Base-by-base conservation (phyloP, 2,113 vertebrate genomes). In the Ciconia stormi region DNA sequence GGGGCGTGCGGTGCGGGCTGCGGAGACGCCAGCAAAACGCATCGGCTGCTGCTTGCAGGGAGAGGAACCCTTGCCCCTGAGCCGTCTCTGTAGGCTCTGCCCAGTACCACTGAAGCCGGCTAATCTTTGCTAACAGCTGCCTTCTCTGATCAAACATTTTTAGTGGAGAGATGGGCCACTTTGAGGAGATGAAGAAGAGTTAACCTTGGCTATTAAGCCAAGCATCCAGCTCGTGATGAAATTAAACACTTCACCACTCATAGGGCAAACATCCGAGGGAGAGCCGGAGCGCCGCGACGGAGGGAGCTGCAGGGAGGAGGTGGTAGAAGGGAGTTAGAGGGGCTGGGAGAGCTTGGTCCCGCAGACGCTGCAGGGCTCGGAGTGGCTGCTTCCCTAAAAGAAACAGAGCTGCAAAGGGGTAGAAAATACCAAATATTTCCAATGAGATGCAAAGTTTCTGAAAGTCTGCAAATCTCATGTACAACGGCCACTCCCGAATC, bases 201-300 rank as follows among this genome's bases (percentile, higher is more conserved):
- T 65, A 58, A 40, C 50, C 50, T 15, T 21, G 16, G 44, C 56
- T 49, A 2, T n/a, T 26, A 11, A 65, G 63, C 52, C 47, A 47
- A 49, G 36, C 61, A 59, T 26, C 18, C 36, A 10, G 67, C 58
- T 91, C 2, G 3, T 40, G 87, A 8, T 36, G 65, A 32, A 73
- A 29, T 23, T 10, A 38, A 80, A 58, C 27, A 2, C 38, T 56
- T 91, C 25, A 12, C 16, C 44, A 14, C 9, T 67, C 0, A 0
- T 6, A 44, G 59, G 63, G 36, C 58, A 82, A 62, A 58, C n/a
- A 5, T 2, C 27, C 1, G 9, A 17, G 16, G 1, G 42, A 19
- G 70, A 71, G 26, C 30, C 11, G 55, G 49, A 40, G 17, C 17
- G 7, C 4, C 1, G 2, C 1, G 14, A 7, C 0, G 13, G 63